Evolutionary conservation across 1,140 invertebrate species (phyloP).

Genomic region (Araneus ventricosus): DNA sequence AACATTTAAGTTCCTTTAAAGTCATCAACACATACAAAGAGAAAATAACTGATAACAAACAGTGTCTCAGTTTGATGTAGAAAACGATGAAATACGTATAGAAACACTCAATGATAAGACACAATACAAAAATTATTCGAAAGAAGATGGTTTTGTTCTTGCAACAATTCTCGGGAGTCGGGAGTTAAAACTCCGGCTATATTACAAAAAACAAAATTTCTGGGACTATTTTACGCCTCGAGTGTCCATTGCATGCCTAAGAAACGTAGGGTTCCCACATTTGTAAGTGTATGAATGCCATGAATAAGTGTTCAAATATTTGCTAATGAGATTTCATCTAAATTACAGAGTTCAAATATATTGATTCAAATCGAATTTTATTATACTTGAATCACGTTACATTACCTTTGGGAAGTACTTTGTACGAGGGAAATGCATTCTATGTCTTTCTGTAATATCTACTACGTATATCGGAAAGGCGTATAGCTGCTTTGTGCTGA

Average conservation of each 20-base stretch:
- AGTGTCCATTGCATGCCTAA: conserved; percentile 33
- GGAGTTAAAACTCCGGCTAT: conserved; percentile 51
- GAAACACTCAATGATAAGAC: conserved; percentile 74
- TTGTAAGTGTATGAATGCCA: not conserved
- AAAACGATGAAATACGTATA: conserved; percentile 75
- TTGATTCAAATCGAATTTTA: not conserved
- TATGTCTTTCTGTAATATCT: conserved; percentile 59
- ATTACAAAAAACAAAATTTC: conserved; percentile 59
- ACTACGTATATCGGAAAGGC: conserved; percentile 75
- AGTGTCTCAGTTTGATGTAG: conserved; percentile 54
- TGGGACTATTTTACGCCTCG: not conserved
- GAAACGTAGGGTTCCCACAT: conserved; percentile 66
- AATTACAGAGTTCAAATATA: conserved; percentile 24
- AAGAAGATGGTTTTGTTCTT: conserved; percentile 68
- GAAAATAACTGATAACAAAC: conserved; percentile 37
- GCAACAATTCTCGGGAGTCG: conserved; percentile 28
- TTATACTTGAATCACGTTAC: conserved; percentile 38
- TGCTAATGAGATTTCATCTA: conserved; percentile 38
- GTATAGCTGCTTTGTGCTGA: conserved; percentile 69
- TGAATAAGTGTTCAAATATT: conserved; percentile 36
- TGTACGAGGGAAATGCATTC: conserved; percentile 56
- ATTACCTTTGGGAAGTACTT: conserved; percentile 62
- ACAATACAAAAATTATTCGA: conserved; percentile 69
- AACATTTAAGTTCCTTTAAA: conserved; percentile 32
- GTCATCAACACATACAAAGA: conserved; percentile 37